These are phyloP conservation scores for Hoplostethus atlanticus DNA, from an alignment of 2,797 vertebrate genomes.

Conservation along the genomic window DNA sequence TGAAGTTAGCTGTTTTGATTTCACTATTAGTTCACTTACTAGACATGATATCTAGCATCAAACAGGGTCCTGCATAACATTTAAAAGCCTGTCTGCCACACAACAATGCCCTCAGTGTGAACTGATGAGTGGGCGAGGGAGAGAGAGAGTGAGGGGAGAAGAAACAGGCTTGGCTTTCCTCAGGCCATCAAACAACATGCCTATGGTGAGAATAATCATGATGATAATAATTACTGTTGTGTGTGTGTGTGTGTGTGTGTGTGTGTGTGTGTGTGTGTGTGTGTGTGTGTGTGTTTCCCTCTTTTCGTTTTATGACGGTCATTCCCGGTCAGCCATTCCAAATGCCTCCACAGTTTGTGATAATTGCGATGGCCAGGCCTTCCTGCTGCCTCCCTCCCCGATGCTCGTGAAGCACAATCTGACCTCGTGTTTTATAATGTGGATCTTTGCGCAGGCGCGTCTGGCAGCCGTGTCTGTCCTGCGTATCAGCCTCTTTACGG, in stretches of 20 bases:
- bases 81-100: constrained; percentile 32
- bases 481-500: constrained; percentile 59
- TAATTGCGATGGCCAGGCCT: not conserved
- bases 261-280: not conserved
- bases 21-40: too few species aligned
- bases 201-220: constrained; percentile 18
- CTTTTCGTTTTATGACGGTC: constrained; percentile 29
- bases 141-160: constrained; percentile 13
- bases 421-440: constrained; percentile 26
- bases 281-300: not conserved
- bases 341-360: constrained; percentile 43
- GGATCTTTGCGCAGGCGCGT: constrained; percentile 37
- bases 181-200: constrained; percentile 17
- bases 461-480: constrained; percentile 33
- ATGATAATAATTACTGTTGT: constrained; percentile 13
- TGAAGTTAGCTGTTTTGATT: too few species aligned
- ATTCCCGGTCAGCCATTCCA: constrained; percentile 13
- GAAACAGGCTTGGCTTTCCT: constrained; percentile 58
- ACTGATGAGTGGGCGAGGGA: constrained; percentile 35
- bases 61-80: constrained; percentile 38
- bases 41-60: too few species aligned
- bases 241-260: not conserved
- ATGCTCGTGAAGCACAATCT: constrained; percentile 28
- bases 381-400: constrained; percentile 17
- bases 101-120: constrained; percentile 21